These are phyloP conservation scores for Julus scandinavius DNA, from an alignment of 2,888 invertebrate genomes.

Conservation along the genomic window DNA sequence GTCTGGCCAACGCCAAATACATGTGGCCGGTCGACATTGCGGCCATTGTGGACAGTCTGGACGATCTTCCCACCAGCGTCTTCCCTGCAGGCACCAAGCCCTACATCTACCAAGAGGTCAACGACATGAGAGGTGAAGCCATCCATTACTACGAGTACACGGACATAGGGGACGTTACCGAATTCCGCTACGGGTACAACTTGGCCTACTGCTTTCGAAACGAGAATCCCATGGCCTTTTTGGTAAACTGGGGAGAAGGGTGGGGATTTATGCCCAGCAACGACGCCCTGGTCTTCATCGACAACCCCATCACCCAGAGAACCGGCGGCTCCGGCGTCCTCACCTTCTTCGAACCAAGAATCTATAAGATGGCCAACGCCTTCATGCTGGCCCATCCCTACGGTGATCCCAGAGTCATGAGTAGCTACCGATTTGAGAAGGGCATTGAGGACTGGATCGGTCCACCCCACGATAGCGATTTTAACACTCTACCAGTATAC, in stretches of 20 bases:
- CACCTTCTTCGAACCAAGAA: slow-evolving; percentile 75
- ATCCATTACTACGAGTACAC: slow-evolving; percentile 66
- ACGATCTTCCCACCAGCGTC: slow-evolving; percentile 68
- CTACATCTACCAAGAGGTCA: slow-evolving; percentile 70
- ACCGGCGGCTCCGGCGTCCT: slow-evolving; percentile 76
- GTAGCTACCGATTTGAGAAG: slow-evolving; percentile 78
- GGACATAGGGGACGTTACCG: slow-evolving; percentile 76
- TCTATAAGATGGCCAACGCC: slow-evolving; percentile 82
- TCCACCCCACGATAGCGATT: slow-evolving; percentile 75
- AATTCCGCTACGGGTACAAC: slow-evolving; percentile 74
- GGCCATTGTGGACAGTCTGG: slow-evolving; percentile 72
- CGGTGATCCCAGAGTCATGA: slow-evolving; percentile 83
- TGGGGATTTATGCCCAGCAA: slow-evolving; percentile 65
- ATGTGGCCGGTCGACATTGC: slow-evolving; percentile 77
- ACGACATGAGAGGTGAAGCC: slow-evolving; percentile 73
- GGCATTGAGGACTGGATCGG: slow-evolving; percentile 66
- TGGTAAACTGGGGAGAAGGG: slow-evolving; percentile 60
- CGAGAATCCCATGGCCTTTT: slow-evolving; percentile 69
- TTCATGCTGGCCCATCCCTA: slow-evolving; percentile 90
- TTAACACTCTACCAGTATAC: slow-evolving; percentile 75
- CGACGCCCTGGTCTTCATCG: slow-evolving; percentile 80
- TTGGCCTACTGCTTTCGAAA: slow-evolving; percentile 72
- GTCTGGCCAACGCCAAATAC: slow-evolving; percentile 69
- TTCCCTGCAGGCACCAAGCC: slow-evolving; percentile 75
- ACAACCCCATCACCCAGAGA: slow-evolving; percentile 92